A percentile compares a stretch with the other conserved stretches of the same genome.
Conservation (phyloP, 1,140 invertebrate genomes). For the Stegodyphus mimosarum region DNA sequence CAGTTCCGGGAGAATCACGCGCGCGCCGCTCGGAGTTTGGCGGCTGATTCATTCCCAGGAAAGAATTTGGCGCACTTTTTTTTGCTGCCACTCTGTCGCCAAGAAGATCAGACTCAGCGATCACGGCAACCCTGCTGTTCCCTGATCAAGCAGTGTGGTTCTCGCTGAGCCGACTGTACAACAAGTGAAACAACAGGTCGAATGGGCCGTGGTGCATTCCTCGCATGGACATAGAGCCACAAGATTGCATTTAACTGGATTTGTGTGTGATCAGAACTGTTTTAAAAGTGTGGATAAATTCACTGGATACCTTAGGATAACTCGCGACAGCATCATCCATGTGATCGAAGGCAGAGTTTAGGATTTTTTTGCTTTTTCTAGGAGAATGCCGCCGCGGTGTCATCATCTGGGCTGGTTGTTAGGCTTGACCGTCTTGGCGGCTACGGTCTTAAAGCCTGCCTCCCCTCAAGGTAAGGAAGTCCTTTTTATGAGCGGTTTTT, state of each 20-base stretch:
- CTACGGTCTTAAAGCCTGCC: slow-evolving; percentile 1
- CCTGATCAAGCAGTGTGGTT: slow-evolving; percentile 10
- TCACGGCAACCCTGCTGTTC: slow-evolving; percentile 19
- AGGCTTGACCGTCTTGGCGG: slow-evolving; percentile 40
- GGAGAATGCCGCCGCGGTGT: slow-evolving; percentile 3
- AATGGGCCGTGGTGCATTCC: background rate
- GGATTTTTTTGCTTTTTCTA: too few species aligned
- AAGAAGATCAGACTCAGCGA: background rate
- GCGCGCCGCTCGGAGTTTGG: too few species aligned
- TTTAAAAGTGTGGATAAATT: background rate
- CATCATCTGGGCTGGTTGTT: slow-evolving; percentile 41
- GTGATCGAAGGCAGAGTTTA: too few species aligned
- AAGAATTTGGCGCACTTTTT: too few species aligned
- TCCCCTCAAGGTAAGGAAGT: slow-evolving; percentile 7
- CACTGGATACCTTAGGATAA: background rate
- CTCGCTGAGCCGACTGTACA: background rate
- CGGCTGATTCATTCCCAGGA: too few species aligned
- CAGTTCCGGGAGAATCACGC: too few species aligned
- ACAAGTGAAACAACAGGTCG: slow-evolving; percentile 18
- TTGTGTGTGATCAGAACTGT: too few species aligned
- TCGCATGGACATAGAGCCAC: too few species aligned
- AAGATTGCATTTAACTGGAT: too few species aligned
- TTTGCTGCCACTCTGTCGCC: background rate
- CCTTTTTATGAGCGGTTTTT: too few species aligned
- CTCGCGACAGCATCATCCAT: too few species aligned